phyloP scores from a whole-genome alignment of 2,888 invertebrate species.

The Hypercompe scribonia region DNA sequence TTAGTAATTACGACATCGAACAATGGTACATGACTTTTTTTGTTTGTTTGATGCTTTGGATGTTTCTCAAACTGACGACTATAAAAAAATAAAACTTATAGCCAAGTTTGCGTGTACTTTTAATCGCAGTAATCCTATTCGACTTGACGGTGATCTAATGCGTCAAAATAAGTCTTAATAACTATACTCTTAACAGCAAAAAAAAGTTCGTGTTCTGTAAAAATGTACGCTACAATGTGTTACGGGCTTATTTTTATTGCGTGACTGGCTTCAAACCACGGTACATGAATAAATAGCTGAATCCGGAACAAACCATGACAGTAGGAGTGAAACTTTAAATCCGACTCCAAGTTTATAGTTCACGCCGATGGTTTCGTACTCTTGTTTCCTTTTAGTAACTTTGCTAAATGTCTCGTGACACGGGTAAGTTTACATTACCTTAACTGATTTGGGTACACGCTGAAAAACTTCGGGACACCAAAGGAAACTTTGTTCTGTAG shows the following conservation, averaged over 20 bases:
- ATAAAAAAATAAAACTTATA: not conserved
- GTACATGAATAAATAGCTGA: conserved; percentile 23
- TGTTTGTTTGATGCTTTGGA: too few relatives aligned
- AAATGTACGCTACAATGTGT: not conserved
- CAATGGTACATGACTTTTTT: not conserved
- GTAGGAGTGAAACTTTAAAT: conserved; percentile 40
- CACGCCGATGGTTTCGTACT: conserved; percentile 29
- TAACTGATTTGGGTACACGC: conserved; percentile 15
- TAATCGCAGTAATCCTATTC: not conserved
- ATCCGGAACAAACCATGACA: conserved; percentile 33
- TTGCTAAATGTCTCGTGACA: conserved; percentile 19
- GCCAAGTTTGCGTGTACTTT: not conserved
- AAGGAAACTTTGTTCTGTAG: conserved; percentile 2
- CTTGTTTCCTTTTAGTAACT: conserved; percentile 26
- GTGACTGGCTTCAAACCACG: not conserved
- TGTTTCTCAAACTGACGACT: not conserved
- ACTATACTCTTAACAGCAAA: not conserved
- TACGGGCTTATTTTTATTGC: not conserved
- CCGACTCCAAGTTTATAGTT: conserved; percentile 31
- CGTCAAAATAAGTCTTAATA: not conserved
- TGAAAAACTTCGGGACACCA: conserved; percentile 14
- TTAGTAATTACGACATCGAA: not conserved
- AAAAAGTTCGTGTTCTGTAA: not conserved
- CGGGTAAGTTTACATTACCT: conserved; percentile 11
- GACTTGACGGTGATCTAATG: not conserved